phyloP scores from a whole-genome alignment of 2,797 vertebrate species.

The Austrolebias charrua region DNA sequence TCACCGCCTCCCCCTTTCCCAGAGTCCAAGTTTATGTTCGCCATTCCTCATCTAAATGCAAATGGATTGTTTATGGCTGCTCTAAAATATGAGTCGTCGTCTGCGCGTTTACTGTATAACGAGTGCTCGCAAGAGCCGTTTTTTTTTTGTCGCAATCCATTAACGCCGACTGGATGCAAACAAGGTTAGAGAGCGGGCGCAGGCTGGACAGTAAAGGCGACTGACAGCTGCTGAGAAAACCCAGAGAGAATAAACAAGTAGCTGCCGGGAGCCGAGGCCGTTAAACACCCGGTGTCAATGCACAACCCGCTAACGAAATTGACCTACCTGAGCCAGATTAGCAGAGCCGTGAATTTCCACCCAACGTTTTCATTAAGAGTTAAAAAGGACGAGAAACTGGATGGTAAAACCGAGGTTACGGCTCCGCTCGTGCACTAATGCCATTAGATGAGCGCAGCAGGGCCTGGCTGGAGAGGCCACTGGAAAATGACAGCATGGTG shows the following conservation, averaged over 20 bases:
- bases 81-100: constrained; percentile 54
- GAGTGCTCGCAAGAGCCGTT: constrained; percentile 52
- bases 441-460: constrained; percentile 49
- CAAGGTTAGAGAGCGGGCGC: constrained; percentile 51
- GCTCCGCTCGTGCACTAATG: constrained; percentile 59
- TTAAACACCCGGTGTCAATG: constrained; percentile 66
- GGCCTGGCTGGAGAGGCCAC: constrained; percentile 38
- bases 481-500: constrained; percentile 33
- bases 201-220: constrained; percentile 53
- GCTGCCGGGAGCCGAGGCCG: constrained; percentile 28
- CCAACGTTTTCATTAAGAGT: constrained; percentile 44
- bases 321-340: constrained; percentile 62
- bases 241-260: constrained; percentile 49
- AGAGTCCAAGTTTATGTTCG: constrained; percentile 38
- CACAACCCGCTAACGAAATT: constrained; percentile 65
- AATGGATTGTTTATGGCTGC: constrained; percentile 62
- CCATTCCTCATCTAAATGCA: constrained; percentile 72
- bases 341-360: constrained; percentile 62
- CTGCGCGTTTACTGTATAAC: constrained; percentile 55
- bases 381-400: constrained; percentile 34
- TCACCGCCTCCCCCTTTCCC: constrained; percentile 21
- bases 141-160: constrained; percentile 65
- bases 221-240: constrained; percentile 57
- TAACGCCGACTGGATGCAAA: constrained; percentile 55
- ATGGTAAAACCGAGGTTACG: constrained; percentile 69